Conservation (phyloP, 2,113 vertebrate species). For the Astur gentilis region DNA sequence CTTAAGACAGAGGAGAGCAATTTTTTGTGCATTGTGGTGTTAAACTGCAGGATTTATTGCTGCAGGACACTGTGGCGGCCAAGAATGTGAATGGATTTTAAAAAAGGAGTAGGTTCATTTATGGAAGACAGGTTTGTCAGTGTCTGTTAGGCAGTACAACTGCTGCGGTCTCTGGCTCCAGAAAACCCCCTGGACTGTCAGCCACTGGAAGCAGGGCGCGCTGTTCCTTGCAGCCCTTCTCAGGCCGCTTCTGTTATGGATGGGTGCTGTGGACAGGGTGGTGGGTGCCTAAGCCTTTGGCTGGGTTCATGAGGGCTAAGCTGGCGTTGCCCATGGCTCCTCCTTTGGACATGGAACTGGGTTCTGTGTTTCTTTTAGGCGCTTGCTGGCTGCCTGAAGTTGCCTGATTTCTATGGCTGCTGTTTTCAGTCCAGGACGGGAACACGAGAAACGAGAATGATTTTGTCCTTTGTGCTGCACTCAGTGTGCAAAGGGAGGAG, state of each 20-base stretch:
- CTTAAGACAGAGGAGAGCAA: background rate
- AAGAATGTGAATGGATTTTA: background rate
- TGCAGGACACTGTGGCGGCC: background rate
- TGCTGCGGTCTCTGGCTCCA: accelerated
- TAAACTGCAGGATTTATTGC: background rate
- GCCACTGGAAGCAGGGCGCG: accelerated
- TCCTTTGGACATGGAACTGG: accelerated
- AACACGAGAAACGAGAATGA: accelerated
- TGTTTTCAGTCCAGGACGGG: background rate
- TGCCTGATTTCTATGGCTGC: background rate
- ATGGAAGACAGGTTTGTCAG: background rate
- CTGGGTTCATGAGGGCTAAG: accelerated
- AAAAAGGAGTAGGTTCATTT: background rate
- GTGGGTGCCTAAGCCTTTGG: background rate
- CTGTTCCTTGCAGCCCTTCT: background rate
- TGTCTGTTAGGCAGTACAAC: accelerated
- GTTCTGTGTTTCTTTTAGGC: too few species aligned
- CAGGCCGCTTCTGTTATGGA: accelerated
- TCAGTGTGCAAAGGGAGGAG: background rate
- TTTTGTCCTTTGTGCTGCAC: background rate
- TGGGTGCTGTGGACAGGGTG: accelerated
- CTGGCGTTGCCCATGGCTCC: accelerated
- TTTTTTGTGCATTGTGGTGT: background rate
- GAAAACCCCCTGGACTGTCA: background rate
- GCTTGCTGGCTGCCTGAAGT: background rate